These are phyloP conservation scores for Lepidocyrtoides sp. DNA, from an alignment of 2,888 invertebrate species.

Conservation along the genomic window DNA sequence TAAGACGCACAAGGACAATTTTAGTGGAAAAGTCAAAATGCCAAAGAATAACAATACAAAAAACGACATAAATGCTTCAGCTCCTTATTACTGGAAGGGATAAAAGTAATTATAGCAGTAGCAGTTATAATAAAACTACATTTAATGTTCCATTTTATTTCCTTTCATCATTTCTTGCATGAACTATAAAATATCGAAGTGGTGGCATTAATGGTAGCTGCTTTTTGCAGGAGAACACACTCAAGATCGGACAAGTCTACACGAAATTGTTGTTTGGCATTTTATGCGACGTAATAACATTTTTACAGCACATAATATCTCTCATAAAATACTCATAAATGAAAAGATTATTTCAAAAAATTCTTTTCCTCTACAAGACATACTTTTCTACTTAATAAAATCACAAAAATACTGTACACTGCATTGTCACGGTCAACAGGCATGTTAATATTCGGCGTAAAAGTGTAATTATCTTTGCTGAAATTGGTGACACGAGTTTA, in stretches of 20 bases:
- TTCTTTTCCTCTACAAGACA: no score
- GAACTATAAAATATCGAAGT: background rate
- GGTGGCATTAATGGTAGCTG: background rate
- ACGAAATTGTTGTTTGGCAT: background rate
- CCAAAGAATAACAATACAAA: background rate
- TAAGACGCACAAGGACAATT: no score
- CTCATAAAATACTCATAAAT: background rate
- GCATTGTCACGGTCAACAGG: no score
- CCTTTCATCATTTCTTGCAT: background rate
- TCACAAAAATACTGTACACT: no score
- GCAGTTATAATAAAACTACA: conserved; percentile 33
- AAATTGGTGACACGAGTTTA: no score
- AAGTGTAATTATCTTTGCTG: no score
- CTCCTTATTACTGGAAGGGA: background rate
- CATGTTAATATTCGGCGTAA: no score
- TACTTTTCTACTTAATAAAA: no score
- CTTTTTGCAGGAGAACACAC: background rate
- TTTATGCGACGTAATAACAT: background rate
- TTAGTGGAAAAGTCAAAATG: no score
- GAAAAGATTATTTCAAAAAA: no score
- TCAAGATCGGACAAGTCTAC: no score
- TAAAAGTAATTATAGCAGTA: conserved; percentile 8
- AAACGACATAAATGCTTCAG: background rate
- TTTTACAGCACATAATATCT: background rate
- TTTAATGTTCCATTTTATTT: conserved; percentile 33